These are phyloP conservation scores for Scrobipalpa atriplicella DNA, from an alignment of 2,888 invertebrate genomes.

Conservation along the genomic window DNA sequence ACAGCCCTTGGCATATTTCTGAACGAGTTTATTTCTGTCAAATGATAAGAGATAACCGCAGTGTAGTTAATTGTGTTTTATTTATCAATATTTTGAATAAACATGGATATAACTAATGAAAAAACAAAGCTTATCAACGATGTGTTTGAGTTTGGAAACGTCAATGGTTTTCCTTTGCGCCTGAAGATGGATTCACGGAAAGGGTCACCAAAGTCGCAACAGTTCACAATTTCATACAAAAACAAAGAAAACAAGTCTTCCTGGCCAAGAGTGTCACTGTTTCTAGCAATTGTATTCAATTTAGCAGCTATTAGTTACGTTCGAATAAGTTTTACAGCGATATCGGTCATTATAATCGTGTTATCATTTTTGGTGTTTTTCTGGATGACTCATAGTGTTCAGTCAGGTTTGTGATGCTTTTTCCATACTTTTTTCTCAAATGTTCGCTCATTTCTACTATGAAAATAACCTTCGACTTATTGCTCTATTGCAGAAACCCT, in stretches of 20 bases:
- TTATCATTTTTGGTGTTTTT: constrained; percentile 64
- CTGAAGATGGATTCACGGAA: constrained; percentile 55
- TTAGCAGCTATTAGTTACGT: constrained; percentile 59
- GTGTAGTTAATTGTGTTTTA: neutral
- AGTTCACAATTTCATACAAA: constrained; percentile 68
- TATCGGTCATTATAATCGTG: constrained; percentile 60
- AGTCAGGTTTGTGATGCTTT: constrained; percentile 58
- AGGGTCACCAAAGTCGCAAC: constrained; percentile 58
- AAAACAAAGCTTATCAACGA: constrained; percentile 38
- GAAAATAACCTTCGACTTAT: neutral
- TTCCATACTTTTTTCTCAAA: neutral
- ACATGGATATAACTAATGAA: neutral
- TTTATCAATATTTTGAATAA: neutral
- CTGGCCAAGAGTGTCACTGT: constrained; percentile 59
- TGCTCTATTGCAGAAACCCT: constrained; percentile 63
- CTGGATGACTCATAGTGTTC: constrained; percentile 75
- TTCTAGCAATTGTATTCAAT: constrained; percentile 65
- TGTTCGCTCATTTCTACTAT: neutral
- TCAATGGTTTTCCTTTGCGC: constrained; percentile 65
- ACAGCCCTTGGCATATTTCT: too few species aligned
- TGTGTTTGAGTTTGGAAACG: constrained; percentile 60
- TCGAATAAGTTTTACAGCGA: constrained; percentile 61
- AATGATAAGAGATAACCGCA: neutral
- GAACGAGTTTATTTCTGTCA: constrained; percentile 1
- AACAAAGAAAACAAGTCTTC: constrained; percentile 50